Conservation (phyloP, 2,888 invertebrate species). For the Pandemis corylana region DNA sequence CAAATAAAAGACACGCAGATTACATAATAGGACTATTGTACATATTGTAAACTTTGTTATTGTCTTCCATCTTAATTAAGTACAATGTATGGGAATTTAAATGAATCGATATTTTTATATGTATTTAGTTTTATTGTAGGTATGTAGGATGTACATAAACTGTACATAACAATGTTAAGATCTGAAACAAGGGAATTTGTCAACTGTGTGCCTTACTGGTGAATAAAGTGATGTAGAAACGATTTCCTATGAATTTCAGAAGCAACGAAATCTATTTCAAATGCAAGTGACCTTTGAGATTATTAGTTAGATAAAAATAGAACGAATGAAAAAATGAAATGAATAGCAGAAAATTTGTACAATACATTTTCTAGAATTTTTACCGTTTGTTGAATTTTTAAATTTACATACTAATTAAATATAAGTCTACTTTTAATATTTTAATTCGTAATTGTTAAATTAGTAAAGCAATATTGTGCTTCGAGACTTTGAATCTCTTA, state of each 20-base stretch:
- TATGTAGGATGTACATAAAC: slow-evolving; percentile 34
- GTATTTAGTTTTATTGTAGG: slow-evolving; percentile 20
- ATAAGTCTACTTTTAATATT: slow-evolving; percentile 45
- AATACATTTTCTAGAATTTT: slow-evolving; percentile 71
- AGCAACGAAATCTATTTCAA: slow-evolving; percentile 20
- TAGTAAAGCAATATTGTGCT: slow-evolving; percentile 58
- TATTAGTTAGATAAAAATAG: slow-evolving; percentile 60
- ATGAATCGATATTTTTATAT: slow-evolving; percentile 35
- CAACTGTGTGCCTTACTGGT: slow-evolving; percentile 59
- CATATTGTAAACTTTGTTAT: slow-evolving; percentile 55
- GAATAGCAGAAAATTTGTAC: slow-evolving; percentile 69
- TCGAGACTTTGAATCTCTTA: slow-evolving; percentile 74
- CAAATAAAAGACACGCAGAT: slow-evolving; percentile 65
- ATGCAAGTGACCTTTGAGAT: slow-evolving; percentile 68
- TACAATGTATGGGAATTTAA: slow-evolving; percentile 50
- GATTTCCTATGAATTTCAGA: slow-evolving; percentile 2
- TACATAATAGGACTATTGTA: slow-evolving; percentile 55
- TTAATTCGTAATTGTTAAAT: slow-evolving; percentile 49
- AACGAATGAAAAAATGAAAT: slow-evolving; percentile 32
- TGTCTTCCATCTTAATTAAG: slow-evolving; percentile 71
- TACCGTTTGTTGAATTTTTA: slow-evolving; percentile 71
- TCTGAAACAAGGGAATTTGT: slow-evolving; percentile 50
- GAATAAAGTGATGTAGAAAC: slow-evolving; percentile 32
- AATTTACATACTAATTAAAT: slow-evolving; percentile 49
- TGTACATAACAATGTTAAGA: slow-evolving; percentile 38